Base-by-base conservation (phyloP, 2,113 vertebrate genomes). In the Ploceus nigricollis region DNA sequence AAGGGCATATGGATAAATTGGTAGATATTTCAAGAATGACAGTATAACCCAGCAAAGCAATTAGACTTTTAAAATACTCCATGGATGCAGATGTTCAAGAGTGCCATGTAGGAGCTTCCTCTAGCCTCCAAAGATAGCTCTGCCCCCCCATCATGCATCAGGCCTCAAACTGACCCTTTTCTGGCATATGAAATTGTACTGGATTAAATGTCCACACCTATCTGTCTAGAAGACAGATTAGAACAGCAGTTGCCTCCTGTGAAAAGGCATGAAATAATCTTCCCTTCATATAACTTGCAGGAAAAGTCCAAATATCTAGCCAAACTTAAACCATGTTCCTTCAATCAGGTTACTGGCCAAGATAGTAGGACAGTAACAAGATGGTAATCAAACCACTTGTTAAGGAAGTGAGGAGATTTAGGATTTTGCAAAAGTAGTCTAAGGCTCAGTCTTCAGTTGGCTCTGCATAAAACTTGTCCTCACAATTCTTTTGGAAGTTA, bases 101-200 rank as follows among this genome's bases (percentile, higher is more conserved):
- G 24, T 0, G 0, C 8, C 9, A 47, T 8, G 3, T 5, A 64
- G 15, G 11, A 39, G 6, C 30, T 13, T 81, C 11, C 4, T 61
- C 13, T 64, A 37, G 4, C 9, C 10, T 61, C 17, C 23, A 39
- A 54, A 81, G 7, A 3, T 35, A n/a, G 17, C 9, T 76, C 16
- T 40, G 12, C 5, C 6, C 3, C 8, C 4, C 2, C 4, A 24
- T 15, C 17, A 42, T 15, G 1, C 1, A 10, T 50, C 20, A 54
- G 6, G 15, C 45, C 21, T 65, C 68, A 57, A 57, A 69, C 11
- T 20, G 33, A 57, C 61, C 33, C 1, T 61, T 77, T 77, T 50
- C 50, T 61, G 50, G 13, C 4, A 37, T 12, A 17, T 20, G 28
- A 42, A 72, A 44, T 45, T 57, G 28, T 57, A 19, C 4, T 48